Evolutionary conservation across 2,888 invertebrate genomes (phyloP), one percentile per base, ranked within the genome.

Genomic region (Doris montereyensis): DNA sequence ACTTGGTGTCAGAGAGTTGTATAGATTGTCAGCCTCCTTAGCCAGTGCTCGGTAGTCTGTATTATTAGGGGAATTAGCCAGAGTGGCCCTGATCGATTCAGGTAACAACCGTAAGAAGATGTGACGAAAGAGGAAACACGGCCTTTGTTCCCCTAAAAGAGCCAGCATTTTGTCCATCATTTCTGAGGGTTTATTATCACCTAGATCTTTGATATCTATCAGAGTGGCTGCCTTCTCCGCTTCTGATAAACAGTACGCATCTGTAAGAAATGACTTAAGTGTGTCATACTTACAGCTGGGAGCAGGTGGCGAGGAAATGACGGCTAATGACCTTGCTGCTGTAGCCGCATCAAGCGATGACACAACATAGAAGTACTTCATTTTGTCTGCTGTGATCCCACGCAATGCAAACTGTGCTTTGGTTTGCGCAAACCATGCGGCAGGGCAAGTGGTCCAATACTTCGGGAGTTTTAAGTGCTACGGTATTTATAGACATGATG

Each of bases 401-500:
- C 71, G 71, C 21, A 71, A 17, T 21, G 35, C 71, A 71, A 71
- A 71, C 71, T 71, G 35, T 30, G 32, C 71, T 34, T 71, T 41
- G n/a, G 71, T 58, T 57, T 70, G 28, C n/a, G n/a, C n/a, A n/a
- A n/a, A n/a, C n/a, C n/a, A n/a, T n/a, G n/a, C n/a, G n/a, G n/a
- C n/a, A n/a, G 62, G 77, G 24, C 34, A 34, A 30, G 57, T 65
- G 2, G 32, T 58, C 77, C 77, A 77, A 41, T 71, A 71, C 13
- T 58, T 58, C 13, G 71, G 71, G 60, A n/a, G n/a, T n/a, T 30
- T 77, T 77, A 0, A 60, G 1, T 8, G 77, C 34, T 8, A 77
- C 70, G 26, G 41, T 24, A 21, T 41, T 34, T 10, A 76, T 34
- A 34, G 34, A n/a, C n/a, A n/a, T n/a, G n/a, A n/a, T n/a, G n/a